Percentiles rank a stretch among this genome's conserved stretches.
Conservation (phyloP, 2,797 vertebrate genomes). For the Lophotriccus pileatus region DNA sequence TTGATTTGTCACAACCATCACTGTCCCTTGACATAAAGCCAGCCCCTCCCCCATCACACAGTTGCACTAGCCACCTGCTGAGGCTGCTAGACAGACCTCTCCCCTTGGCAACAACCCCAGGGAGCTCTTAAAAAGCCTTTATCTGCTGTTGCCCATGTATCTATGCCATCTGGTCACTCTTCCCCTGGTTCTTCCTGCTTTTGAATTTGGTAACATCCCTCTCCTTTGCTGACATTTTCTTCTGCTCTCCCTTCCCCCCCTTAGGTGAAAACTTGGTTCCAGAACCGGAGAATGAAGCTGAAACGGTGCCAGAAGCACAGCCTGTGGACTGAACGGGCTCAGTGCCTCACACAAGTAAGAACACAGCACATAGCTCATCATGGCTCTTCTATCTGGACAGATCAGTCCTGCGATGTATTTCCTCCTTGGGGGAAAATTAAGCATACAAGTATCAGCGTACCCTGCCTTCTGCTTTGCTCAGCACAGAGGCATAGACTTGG, state of each 20-base stretch:
- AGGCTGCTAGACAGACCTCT: slow-evolving; percentile 45
- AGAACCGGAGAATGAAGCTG: slow-evolving; percentile 90
- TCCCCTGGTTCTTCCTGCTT: not conserved
- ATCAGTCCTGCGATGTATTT: not conserved
- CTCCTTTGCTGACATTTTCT: not conserved
- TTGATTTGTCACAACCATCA: not conserved
- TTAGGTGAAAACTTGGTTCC: slow-evolving; percentile 95
- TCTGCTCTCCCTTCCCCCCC: not conserved
- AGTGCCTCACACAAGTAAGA: slow-evolving; percentile 43
- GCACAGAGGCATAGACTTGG: not conserved
- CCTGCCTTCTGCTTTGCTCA: not conserved
- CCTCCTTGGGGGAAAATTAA: not conserved
- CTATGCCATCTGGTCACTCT: slow-evolving; percentile 18
- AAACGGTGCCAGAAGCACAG: slow-evolving; percentile 85
- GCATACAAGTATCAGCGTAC: fast-evolving
- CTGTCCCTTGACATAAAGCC: not conserved
- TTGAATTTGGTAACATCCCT: not conserved
- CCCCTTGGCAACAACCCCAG: not conserved
- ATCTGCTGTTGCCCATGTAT: not conserved
- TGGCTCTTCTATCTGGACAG: not conserved
- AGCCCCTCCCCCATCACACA: not conserved
- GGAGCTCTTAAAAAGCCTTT: slow-evolving; percentile 8
- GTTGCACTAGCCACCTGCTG: slow-evolving; percentile 36
- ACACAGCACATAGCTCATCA: not conserved
- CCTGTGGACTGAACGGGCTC: slow-evolving; percentile 74